phyloP scores from a whole-genome alignment of 2,797 vertebrate species.

The Eptatretus atami region DNA sequence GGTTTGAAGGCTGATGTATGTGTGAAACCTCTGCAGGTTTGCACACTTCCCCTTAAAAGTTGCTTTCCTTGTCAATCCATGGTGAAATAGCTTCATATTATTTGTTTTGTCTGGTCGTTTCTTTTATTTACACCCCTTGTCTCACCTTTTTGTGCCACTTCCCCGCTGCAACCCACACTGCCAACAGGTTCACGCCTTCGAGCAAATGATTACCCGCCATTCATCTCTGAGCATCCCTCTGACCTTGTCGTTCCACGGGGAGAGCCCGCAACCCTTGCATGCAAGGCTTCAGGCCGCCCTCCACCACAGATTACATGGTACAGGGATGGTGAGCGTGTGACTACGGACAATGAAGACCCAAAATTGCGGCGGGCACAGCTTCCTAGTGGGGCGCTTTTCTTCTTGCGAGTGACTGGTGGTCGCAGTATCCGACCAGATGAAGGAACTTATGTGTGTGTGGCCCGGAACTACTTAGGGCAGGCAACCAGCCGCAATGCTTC shows the following conservation, averaged over 20 bases:
- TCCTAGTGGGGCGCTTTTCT: neutral
- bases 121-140: too few relatives aligned
- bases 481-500: constrained; percentile 1
- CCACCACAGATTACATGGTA: neutral
- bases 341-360: neutral
- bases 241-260: constrained; percentile 1
- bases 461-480: neutral
- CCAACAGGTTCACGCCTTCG: neutral
- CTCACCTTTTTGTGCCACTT: too few relatives aligned
- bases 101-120: too few relatives aligned
- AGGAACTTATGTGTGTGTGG: constrained; percentile 1
- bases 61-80: too few relatives aligned
- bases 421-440: neutral
- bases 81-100: too few relatives aligned
- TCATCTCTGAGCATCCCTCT: neutral
- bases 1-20: too few relatives aligned
- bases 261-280: neutral
- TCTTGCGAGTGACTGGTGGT: neutral
- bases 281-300: neutral
- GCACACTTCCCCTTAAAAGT: too few relatives aligned
- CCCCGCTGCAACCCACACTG: too few relatives aligned
- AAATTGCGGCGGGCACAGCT: neutral
- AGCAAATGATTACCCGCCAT: neutral
- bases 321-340: neutral
- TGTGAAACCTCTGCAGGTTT: too few relatives aligned